These are phyloP conservation scores for Danio aesculapii DNA, from an alignment of 2,797 vertebrate genomes.

Conservation along the genomic window DNA sequence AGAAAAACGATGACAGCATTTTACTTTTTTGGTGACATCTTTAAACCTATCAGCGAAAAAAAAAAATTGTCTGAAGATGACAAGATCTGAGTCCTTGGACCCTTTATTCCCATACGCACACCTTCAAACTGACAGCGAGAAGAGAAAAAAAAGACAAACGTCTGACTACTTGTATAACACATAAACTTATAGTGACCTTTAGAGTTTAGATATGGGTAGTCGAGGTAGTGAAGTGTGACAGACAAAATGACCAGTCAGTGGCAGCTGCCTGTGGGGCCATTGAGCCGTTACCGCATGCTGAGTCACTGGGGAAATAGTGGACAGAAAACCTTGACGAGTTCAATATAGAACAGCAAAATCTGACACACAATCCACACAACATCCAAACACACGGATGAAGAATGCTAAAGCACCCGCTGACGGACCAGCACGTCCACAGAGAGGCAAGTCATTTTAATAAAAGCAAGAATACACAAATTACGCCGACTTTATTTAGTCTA, in stretches of 20 bases:
- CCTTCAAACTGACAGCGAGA: background rate
- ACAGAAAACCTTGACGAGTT: slow-evolving; percentile 2
- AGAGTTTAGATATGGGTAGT: slow-evolving; percentile 33
- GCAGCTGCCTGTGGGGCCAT: slow-evolving; percentile 43
- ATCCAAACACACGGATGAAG: background rate
- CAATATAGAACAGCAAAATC: slow-evolving; percentile 7
- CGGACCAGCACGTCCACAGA: background rate
- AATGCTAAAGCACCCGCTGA: background rate
- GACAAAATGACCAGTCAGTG: slow-evolving; percentile 44
- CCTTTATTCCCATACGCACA: background rate
- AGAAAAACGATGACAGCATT: background rate
- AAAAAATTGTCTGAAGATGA: slow-evolving; percentile 18
- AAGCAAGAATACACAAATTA: slow-evolving; percentile 29
- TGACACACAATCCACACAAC: background rate
- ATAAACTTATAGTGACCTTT: slow-evolving; percentile 19
- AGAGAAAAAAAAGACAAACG: background rate
- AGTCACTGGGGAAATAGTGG: slow-evolving; percentile 28
- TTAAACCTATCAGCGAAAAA: slow-evolving; percentile 8
- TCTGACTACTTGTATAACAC: slow-evolving; percentile 16
- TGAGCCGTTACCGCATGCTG: slow-evolving; percentile 42
- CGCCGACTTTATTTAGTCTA: slow-evolving; percentile 38
- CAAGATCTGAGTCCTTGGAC: slow-evolving; percentile 20
- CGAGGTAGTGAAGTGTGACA: slow-evolving; percentile 49
- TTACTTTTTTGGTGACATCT: background rate
- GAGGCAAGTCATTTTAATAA: slow-evolving; percentile 3